Conservation (phyloP, 2,888 invertebrate genomes). For the Calameuta idolon region DNA sequence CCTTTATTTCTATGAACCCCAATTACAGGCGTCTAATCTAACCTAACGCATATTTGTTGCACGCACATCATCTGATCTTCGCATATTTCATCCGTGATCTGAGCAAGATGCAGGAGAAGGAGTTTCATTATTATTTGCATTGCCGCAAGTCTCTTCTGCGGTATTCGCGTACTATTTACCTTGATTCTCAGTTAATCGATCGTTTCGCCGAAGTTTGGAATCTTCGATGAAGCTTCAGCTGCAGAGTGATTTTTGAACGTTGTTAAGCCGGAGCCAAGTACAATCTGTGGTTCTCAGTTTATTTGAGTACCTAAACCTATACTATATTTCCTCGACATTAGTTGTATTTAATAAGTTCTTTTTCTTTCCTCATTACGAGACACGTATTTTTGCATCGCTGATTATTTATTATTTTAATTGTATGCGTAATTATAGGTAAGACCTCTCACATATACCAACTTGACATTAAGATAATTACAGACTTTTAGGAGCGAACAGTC, state of each 20-base stretch:
- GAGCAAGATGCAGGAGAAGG: background rate
- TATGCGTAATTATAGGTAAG: slow-evolving; percentile 10
- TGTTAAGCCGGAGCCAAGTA: background rate
- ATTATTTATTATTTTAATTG: slow-evolving; percentile 50
- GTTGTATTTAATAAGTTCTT: slow-evolving; percentile 31
- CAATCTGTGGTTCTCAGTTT: background rate
- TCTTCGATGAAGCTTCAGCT: background rate
- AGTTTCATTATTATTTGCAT: background rate
- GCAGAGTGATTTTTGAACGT: background rate
- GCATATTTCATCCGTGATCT: background rate
- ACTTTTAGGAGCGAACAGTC: background rate
- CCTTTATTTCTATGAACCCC: background rate
- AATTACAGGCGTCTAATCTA: background rate
- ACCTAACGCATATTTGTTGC: background rate
- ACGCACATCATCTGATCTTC: background rate
- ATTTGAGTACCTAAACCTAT: background rate
- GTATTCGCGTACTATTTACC: background rate
- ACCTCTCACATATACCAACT: background rate
- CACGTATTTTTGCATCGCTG: slow-evolving; percentile 33
- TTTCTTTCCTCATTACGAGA: slow-evolving; percentile 22
- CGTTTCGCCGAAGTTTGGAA: background rate
- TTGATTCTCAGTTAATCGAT: background rate
- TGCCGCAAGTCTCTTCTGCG: background rate
- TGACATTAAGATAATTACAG: background rate
- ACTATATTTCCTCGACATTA: slow-evolving; percentile 23